Conservation (phyloP, 2,113 vertebrate genomes). For the Entelurus aequoreus region DNA sequence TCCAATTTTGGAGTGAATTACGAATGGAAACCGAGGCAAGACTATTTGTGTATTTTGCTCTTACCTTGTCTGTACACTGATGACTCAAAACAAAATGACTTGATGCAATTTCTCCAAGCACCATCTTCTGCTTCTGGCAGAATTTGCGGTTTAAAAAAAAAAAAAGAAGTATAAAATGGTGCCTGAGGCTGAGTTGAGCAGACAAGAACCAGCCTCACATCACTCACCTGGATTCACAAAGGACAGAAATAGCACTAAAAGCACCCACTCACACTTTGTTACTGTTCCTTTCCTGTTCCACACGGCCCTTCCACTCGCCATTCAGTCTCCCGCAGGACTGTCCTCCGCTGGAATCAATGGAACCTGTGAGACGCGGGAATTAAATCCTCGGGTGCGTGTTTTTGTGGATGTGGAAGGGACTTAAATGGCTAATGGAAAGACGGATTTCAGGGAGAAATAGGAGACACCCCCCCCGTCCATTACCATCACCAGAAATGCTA, state of each 20-base stretch:
- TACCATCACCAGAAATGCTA: conserved; percentile 4
- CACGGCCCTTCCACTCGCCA: conserved; percentile 20
- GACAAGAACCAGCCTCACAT: conserved; percentile 68
- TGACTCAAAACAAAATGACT: conserved; percentile 44
- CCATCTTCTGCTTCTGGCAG: conserved; percentile 38
- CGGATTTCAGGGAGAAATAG: neutral
- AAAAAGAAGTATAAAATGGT: conserved; percentile 31
- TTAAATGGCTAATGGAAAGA: neutral
- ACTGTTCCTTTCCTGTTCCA: conserved; percentile 61
- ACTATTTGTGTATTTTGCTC: neutral
- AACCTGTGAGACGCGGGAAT: conserved; percentile 5
- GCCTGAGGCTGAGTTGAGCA: conserved; percentile 65
- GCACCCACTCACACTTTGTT: conserved; percentile 66
- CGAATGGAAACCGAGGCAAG: no score
- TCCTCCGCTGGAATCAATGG: conserved; percentile 24
- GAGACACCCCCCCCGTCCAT: neutral
- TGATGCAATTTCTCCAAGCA: conserved; percentile 36
- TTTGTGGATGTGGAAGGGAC: neutral
- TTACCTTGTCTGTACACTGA: conserved; percentile 7
- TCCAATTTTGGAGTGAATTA: no score
- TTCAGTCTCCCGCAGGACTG: conserved; percentile 29
- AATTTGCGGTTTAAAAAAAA: conserved; percentile 48
- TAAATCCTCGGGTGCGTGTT: neutral
- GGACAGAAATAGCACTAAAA: conserved; percentile 73
- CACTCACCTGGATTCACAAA: conserved; percentile 68